Base-by-base conservation (phyloP, 2,797 vertebrate species). In the Diglossa cyanea region DNA sequence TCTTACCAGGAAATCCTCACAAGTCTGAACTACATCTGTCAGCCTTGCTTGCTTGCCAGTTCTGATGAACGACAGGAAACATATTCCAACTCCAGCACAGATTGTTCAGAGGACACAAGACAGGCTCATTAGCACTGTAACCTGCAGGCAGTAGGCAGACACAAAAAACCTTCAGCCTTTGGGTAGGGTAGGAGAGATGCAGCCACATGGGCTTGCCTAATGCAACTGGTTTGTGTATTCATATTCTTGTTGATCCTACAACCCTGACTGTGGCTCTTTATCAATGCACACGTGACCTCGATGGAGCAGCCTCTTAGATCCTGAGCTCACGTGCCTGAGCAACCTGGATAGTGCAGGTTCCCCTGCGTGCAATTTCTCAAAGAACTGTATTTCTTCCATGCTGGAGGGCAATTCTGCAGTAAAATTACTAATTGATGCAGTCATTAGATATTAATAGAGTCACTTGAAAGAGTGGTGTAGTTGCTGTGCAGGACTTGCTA, bases 1-100 rank as follows among this genome's bases (percentile, higher is more conserved):
- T 93, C 91, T 95, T 94, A 94, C 91, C 94, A 94, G 95, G 95
- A 96, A 96, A 96, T 96, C 93, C 95, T 93, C 81, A 17, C 65
- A 73, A 94, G 80, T 77, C 81, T 92, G 81, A 92, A 88, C 91
- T 94, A 79, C 78, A 91, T 89, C 75, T 94, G 48, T 71, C 78
- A 85, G 94, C 91, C 71, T 42, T 71, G 84, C 89, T 85, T 92
- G 67, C 87, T 87, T 95, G 93, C 95, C 93, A 95, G 89, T 92
- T 93, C 91, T 91, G 81, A 89, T 87, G 89, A 95, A 89, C 87
- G 75, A 65, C 68, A 90, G 96, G 93, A 96, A 96, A 83, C 50
- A 61, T 50, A 83, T 87, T 94, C 63, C 87, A 77, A 19, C 84
- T 89, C 72, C 89, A 85, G 93, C 84, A 95, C 96, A 94, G 93